These are phyloP conservation scores for Calosoma granatense DNA, from an alignment of 1,140 invertebrate species.

Conservation along the genomic window DNA sequence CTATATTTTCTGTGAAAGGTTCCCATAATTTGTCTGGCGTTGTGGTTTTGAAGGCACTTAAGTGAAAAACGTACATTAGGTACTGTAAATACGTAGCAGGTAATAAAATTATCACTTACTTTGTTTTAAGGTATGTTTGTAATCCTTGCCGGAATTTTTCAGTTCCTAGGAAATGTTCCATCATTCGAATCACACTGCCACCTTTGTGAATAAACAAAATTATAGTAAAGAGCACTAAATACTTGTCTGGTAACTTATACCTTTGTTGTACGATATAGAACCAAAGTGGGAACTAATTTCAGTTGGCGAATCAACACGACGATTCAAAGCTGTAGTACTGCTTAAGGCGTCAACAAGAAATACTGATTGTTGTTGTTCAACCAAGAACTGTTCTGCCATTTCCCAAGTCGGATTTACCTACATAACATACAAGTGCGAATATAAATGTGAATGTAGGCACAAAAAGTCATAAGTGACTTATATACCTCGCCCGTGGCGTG, in stretches of 20 bases:
- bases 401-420: no score
- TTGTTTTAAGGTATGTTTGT: conserved; percentile 38
- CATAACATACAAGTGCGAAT: neutral
- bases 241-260: conserved; percentile 22
- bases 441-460: neutral
- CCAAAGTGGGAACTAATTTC: conserved; percentile 46
- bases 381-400: conserved; percentile 44
- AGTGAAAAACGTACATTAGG: no score
- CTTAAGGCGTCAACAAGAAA: conserved; percentile 52
- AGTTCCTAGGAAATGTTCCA: conserved; percentile 56
- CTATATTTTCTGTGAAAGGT: conserved; percentile 1
- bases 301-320: conserved; percentile 36
- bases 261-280: conserved; percentile 51
- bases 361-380: conserved; percentile 51
- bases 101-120: no score
- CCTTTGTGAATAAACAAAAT: conserved; percentile 30
- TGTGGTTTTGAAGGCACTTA: no score
- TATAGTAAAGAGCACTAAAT: neutral
- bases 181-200: conserved; percentile 64
- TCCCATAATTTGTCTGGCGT: neutral
- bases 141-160: conserved; percentile 50
- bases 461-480: no score
- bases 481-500: conserved; percentile 20
- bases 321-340: conserved; percentile 49
- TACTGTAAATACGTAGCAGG: no score